A percentile compares a stretch with the other conserved stretches of the same genome.
Evolutionary conservation across 2,797 vertebrate species (phyloP).

Genomic region (Xerus rutilus): DNA sequence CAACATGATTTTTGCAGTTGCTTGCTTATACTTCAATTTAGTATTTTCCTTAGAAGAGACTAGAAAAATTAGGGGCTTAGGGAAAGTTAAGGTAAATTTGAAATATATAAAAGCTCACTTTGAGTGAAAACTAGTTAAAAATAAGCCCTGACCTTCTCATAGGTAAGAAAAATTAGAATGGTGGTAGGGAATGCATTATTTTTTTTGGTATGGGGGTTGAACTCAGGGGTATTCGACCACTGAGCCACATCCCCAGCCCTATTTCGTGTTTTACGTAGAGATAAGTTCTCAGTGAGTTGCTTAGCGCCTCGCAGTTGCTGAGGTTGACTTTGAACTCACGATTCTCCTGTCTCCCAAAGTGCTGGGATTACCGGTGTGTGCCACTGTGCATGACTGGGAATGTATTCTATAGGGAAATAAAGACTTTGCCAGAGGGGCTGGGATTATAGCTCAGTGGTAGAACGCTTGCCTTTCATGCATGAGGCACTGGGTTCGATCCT

Average conservation of each 20-base stretch:
- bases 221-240: too few species aligned
- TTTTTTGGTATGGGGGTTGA: neutral
- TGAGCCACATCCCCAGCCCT: too few species aligned
- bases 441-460: too few species aligned
- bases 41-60: conserved; percentile 26
- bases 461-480: too few species aligned
- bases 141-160: conserved; percentile 48
- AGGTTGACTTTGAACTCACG: too few species aligned
- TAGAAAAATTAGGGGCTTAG: conserved; percentile 22
- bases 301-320: too few species aligned
- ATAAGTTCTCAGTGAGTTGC: too few species aligned
- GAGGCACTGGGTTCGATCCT: too few species aligned
- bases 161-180: conserved; percentile 19
- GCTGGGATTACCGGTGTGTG: too few species aligned
- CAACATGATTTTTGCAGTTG: neutral
- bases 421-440: conserved; percentile 13
- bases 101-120: neutral
- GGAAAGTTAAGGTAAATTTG: conserved; percentile 44
- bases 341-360: too few species aligned
- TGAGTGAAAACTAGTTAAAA: conserved; percentile 38
- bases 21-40: conserved; percentile 56
- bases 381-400: too few species aligned
- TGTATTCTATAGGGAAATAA: conserved; percentile 6
- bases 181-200: neutral
- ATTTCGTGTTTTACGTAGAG: too few species aligned